A percentile compares a stretch with the other conserved stretches of the same genome.
phyloP scores from a whole-genome alignment of 2,113 vertebrate genomes.

The Phainopepla nitens region DNA sequence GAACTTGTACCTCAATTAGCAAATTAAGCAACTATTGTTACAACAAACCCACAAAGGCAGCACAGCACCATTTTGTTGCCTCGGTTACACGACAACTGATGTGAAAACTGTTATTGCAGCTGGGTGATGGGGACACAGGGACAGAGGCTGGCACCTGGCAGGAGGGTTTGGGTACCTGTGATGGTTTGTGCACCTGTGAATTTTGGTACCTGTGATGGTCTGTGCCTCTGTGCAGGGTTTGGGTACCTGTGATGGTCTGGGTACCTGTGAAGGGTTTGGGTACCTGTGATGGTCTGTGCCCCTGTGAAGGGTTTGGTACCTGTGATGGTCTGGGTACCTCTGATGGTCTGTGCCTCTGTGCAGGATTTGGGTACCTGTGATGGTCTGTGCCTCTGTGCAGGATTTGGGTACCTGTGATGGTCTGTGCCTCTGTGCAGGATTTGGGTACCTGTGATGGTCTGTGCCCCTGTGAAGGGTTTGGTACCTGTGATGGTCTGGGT shows the following conservation, averaged over 20 bases:
- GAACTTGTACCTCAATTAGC: not conserved
- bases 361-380: no score
- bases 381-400: not conserved
- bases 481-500: not conserved
- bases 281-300: slow-evolving; percentile 53
- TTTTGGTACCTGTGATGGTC: no score
- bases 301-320: not conserved
- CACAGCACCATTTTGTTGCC: not conserved
- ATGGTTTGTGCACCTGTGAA: not conserved
- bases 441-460: slow-evolving; percentile 53
- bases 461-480: not conserved
- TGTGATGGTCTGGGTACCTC: not conserved
- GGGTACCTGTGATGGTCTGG: no score
- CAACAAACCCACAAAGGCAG: not conserved
- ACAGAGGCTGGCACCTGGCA: not conserved
- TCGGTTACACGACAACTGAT: fast-evolving
- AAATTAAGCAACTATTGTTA: not conserved
- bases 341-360: not conserved
- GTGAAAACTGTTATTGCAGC: not conserved
- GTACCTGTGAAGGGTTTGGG: no score
- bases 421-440: no score
- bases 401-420: no score
- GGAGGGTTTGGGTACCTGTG: not conserved
- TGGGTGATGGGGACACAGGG: not conserved
- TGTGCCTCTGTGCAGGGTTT: not conserved